A percentile compares a stretch with the other conserved stretches of the same genome.
phyloP scores from a whole-genome alignment of 2,797 vertebrate genomes.

The Mastacembelus armatus region DNA sequence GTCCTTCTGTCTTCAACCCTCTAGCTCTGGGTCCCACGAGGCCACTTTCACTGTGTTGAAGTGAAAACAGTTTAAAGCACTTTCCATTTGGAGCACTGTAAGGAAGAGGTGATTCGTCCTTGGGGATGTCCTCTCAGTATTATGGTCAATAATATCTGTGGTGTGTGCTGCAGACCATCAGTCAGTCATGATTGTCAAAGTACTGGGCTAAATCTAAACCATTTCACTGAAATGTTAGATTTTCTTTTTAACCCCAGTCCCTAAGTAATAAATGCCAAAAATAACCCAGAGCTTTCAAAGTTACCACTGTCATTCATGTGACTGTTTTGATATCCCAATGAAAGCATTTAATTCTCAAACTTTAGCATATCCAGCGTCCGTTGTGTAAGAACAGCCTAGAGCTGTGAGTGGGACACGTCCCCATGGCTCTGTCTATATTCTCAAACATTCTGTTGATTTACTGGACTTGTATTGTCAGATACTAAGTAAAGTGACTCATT shows the following conservation, averaged over 20 bases:
- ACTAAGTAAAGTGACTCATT: conserved; percentile 40
- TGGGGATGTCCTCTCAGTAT: conserved; percentile 33
- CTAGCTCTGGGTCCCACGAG: conserved; percentile 42
- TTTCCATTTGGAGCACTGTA: conserved; percentile 51
- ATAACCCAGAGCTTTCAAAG: conserved; percentile 37
- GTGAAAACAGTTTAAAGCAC: conserved; percentile 64
- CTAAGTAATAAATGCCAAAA: conserved; percentile 10
- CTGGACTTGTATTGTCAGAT: conserved; percentile 55
- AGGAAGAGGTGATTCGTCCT: conserved; percentile 50
- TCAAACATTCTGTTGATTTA: conserved; percentile 55
- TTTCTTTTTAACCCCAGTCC: conserved; percentile 24
- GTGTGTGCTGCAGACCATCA: conserved; percentile 19
- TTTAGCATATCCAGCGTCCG: conserved; percentile 34
- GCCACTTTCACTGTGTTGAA: conserved; percentile 47
- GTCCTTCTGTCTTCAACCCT: conserved; percentile 43
- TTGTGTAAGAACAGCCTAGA: conserved; percentile 50
- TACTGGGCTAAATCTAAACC: conserved; percentile 27
- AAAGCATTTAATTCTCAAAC: conserved; percentile 29
- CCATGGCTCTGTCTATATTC: conserved; percentile 41
- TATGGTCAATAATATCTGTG: conserved; percentile 57
- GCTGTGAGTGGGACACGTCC: conserved; percentile 60
- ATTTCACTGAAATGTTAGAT: conserved; percentile 8
- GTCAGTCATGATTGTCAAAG: conserved; percentile 46
- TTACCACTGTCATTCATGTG: conserved; percentile 43
- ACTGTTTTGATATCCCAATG: conserved; percentile 47